phyloP scores from a whole-genome alignment of 2,888 invertebrate species.

The Nomada goodeniana region DNA sequence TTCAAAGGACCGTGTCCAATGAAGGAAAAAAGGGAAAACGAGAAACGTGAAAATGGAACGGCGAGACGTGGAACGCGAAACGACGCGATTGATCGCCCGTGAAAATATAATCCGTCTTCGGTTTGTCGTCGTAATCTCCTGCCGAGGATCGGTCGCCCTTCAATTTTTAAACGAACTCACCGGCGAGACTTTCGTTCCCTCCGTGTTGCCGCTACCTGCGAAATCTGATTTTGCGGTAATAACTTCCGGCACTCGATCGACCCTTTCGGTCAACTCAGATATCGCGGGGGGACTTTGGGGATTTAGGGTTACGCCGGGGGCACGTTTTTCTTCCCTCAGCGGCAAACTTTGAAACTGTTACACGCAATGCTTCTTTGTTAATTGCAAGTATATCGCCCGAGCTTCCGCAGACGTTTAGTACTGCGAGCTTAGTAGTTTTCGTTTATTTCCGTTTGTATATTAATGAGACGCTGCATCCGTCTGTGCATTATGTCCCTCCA shows the following conservation, averaged over 20 bases:
- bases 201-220: neutral
- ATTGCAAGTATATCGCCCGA: neutral
- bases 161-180: slow-evolving; percentile 19
- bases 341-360: slow-evolving; percentile 11
- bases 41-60: neutral
- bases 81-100: neutral
- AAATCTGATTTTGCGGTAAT: slow-evolving; percentile 35
- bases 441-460: neutral
- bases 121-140: neutral
- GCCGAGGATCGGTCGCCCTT: slow-evolving; percentile 7
- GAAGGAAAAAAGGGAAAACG: neutral
- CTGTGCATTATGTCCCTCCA: neutral
- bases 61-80: neutral
- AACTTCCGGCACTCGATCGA: slow-evolving; percentile 19
- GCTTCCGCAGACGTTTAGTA: neutral
- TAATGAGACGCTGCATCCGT: neutral
- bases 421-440: neutral
- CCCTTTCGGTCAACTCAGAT: slow-evolving; percentile 20
- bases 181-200: neutral
- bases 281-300: neutral
- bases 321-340: neutral
- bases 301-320: neutral
- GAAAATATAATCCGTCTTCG: slow-evolving; percentile 17
- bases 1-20: neutral
- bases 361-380: slow-evolving; percentile 17